These are phyloP conservation scores for Spea bombifrons DNA, from an alignment of 2,113 vertebrate genomes.

Conservation along the genomic window DNA sequence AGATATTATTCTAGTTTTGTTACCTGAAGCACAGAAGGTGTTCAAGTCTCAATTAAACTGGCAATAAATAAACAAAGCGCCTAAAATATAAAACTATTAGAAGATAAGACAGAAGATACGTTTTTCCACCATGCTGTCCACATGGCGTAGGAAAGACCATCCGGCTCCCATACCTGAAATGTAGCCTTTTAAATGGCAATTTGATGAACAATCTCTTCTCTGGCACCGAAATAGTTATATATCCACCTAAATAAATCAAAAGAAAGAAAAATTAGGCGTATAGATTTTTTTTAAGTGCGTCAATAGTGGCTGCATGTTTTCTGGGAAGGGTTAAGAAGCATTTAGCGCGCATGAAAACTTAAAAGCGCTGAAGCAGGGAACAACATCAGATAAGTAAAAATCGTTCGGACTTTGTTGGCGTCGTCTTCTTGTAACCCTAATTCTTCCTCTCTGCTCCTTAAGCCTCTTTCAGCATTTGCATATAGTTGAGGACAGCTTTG, in stretches of 20 bases:
- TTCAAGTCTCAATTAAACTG: too few species aligned
- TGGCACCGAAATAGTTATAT: background rate
- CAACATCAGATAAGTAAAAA: constrained; percentile 78
- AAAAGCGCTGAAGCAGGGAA: constrained; percentile 70
- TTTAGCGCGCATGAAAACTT: constrained; percentile 56
- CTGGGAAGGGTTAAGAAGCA: constrained; percentile 61
- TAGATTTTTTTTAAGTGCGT: constrained; percentile 10
- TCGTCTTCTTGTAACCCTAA: constrained; percentile 68
- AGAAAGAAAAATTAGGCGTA: constrained; percentile 20
- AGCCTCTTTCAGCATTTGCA: constrained; percentile 88
- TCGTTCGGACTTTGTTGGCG: constrained; percentile 72
- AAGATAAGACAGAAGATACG: too few species aligned
- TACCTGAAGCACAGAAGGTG: too few species aligned
- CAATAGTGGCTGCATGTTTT: background rate
- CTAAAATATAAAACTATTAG: too few species aligned
- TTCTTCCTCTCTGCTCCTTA: constrained; percentile 72
- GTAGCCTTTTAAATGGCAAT: too few species aligned
- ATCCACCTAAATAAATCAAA: background rate
- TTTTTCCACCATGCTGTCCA: too few species aligned
- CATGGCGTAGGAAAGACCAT: too few species aligned
- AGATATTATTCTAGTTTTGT: too few species aligned
- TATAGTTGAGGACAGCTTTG: constrained; percentile 90
- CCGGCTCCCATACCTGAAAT: too few species aligned
- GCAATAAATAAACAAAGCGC: too few species aligned
- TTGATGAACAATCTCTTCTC: background rate